phyloP scores from a whole-genome alignment of 2,888 invertebrate species.

The Lissonota sp. region DNA sequence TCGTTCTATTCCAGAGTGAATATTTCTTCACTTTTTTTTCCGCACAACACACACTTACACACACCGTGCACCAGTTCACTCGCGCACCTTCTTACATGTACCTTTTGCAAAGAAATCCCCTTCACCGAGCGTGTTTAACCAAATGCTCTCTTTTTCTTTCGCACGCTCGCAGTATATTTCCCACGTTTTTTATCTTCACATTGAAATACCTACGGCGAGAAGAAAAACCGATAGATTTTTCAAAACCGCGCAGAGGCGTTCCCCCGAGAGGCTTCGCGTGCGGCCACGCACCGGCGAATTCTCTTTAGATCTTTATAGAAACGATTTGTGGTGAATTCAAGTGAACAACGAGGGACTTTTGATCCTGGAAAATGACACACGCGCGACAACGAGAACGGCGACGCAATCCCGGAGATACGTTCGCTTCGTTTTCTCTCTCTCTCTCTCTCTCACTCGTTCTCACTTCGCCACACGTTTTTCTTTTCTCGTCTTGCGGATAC shows the following conservation, averaged over 20 bases:
- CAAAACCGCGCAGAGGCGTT: too few species aligned
- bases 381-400: too few species aligned
- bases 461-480: background rate
- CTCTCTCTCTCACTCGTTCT: too few species aligned
- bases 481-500: background rate
- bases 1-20: slow-evolving; percentile 32
- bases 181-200: slow-evolving; percentile 7
- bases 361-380: slow-evolving; percentile 7
- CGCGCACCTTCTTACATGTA: too few species aligned
- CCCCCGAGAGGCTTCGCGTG: background rate
- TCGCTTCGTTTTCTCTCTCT: slow-evolving; percentile 2
- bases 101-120: background rate
- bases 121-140: background rate
- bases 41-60: background rate
- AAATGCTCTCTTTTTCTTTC: background rate
- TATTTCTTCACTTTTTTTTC: slow-evolving; percentile 1
- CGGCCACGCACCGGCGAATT: slow-evolving; percentile 3
- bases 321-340: background rate
- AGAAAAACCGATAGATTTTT: too few species aligned
- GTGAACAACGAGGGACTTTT: slow-evolving; percentile 33
- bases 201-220: too few species aligned
- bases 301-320: too few species aligned
- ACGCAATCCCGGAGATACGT: too few species aligned
- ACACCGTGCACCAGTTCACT: background rate
- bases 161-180: background rate